phyloP scores from a whole-genome alignment of 2,888 invertebrate species.

The Neocrepidodera transversa region DNA sequence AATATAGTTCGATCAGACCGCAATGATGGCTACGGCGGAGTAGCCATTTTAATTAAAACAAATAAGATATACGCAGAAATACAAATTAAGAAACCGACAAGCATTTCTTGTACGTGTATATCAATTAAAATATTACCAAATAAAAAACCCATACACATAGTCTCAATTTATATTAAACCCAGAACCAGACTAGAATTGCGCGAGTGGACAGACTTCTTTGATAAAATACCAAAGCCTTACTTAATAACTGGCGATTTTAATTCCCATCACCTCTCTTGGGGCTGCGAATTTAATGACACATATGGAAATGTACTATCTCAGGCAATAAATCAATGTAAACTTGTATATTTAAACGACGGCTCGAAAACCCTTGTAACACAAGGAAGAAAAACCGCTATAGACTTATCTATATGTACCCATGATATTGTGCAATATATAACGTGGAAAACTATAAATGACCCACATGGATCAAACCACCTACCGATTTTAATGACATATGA shows the following conservation, averaged over 20 bases:
- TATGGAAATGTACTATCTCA: neutral
- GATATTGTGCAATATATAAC: neutral
- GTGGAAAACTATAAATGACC: conserved; percentile 6
- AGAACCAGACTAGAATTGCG: neutral
- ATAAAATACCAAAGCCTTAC: too few relatives aligned
- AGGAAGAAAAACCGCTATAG: conserved; percentile 1
- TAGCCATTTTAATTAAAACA: neutral
- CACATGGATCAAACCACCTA: conserved; percentile 8
- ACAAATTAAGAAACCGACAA: neutral
- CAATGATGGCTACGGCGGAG: too few relatives aligned
- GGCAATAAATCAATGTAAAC: neutral
- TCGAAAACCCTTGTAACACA: conserved; percentile 6
- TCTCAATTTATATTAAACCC: neutral
- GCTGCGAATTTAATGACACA: neutral
- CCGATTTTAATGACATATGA: conserved; percentile 3
- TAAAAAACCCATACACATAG: neutral
- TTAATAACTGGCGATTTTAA: too few relatives aligned
- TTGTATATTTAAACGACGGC: conserved; percentile 14
- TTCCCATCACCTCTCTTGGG: too few relatives aligned
- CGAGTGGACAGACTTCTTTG: neutral
- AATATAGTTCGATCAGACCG: too few relatives aligned
- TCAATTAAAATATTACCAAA: neutral
- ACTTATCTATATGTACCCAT: conserved; percentile 11
- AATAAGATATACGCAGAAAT: neutral
- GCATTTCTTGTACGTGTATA: neutral